These are phyloP conservation scores for Sesia apiformis DNA, from an alignment of 2,888 invertebrate genomes.

Conservation along the genomic window DNA sequence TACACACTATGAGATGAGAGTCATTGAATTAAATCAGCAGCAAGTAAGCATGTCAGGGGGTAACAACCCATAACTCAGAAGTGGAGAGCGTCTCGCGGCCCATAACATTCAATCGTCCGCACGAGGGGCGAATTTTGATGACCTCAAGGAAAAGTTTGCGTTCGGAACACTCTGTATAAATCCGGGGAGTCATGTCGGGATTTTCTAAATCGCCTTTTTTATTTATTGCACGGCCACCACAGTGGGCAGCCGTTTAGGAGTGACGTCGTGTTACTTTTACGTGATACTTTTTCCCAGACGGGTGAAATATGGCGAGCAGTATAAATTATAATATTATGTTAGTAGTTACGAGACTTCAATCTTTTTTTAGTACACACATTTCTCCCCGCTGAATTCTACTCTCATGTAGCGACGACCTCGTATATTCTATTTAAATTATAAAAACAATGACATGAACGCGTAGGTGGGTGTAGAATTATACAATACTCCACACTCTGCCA, in stretches of 20 bases:
- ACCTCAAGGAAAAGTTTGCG: slow-evolving; percentile 65
- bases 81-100: slow-evolving; percentile 61
- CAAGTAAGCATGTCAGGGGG: slow-evolving; percentile 48
- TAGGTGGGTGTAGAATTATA: too few species aligned
- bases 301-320: slow-evolving; percentile 22
- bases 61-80: slow-evolving; percentile 59
- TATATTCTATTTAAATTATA: too few species aligned
- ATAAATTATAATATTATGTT: background rate
- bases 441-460: too few species aligned
- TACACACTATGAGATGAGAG: slow-evolving; percentile 1
- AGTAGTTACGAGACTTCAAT: background rate
- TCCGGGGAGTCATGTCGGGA: slow-evolving; percentile 66
- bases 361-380: too few species aligned
- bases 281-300: slow-evolving; percentile 36
- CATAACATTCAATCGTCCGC: slow-evolving; percentile 70
- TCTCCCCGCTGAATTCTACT: background rate
- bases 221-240: slow-evolving; percentile 59
- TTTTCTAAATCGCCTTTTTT: slow-evolving; percentile 68
- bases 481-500: background rate
- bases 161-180: slow-evolving; percentile 64
- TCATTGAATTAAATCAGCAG: slow-evolving; percentile 57
- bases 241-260: slow-evolving; percentile 54
- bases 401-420: background rate
- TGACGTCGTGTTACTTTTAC: slow-evolving; percentile 46
- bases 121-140: slow-evolving; percentile 69